Conservation (phyloP, 2,888 invertebrate genomes). For the Dryococelus australis region DNA sequence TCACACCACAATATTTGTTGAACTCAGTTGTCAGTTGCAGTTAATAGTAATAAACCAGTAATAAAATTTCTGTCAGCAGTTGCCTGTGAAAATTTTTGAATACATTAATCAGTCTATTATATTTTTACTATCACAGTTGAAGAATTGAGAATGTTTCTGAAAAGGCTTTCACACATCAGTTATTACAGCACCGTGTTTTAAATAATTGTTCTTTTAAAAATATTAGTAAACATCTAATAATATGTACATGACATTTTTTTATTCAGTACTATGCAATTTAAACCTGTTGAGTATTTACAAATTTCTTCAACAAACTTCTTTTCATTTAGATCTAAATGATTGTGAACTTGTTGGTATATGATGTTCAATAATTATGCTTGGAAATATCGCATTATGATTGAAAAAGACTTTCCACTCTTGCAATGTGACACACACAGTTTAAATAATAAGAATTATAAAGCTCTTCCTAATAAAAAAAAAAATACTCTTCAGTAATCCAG, state of each 20-base stretch:
- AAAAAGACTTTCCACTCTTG: not conserved
- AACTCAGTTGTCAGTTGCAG: not conserved
- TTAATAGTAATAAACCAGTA: not conserved
- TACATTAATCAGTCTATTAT: not conserved
- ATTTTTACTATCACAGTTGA: not conserved
- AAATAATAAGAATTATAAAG: not conserved
- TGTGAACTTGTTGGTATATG: not conserved
- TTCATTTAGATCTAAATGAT: not conserved
- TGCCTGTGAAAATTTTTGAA: not conserved
- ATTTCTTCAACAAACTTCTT: not conserved
- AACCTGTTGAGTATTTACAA: not conserved
- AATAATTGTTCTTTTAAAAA: not conserved
- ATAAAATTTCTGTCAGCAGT: not conserved
- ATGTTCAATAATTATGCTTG: not conserved
- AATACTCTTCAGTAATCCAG: not conserved
- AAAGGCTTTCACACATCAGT: not conserved
- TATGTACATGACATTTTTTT: not conserved
- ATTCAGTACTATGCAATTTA: not conserved
- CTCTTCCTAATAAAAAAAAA: not conserved
- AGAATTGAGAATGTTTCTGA: not conserved
- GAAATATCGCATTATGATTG: not conserved
- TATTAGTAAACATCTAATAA: not conserved
- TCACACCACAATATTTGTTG: not conserved
- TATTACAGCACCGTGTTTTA: not conserved
- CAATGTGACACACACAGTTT: not conserved